Base-by-base conservation (phyloP, 2,113 vertebrate species). In the Rhynchomys soricoides region DNA sequence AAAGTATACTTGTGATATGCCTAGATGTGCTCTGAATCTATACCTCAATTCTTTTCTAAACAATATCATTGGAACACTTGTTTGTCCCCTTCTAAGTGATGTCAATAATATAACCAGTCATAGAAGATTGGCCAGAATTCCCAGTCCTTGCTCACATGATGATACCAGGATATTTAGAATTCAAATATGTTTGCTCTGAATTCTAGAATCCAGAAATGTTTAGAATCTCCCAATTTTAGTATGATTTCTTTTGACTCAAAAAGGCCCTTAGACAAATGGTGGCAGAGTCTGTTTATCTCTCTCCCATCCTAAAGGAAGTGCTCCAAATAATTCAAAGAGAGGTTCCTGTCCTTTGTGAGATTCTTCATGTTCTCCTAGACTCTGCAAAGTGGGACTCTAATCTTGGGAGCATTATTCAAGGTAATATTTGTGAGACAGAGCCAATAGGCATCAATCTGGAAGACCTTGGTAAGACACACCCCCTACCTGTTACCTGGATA, bases 231-330 rank as follows among this genome's bases (percentile, higher is more conserved):
- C 62, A 86, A 34, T 1, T 31, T 75, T 22, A 55, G 31, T 37
- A 5, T 55, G 34, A 90, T 90, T 74, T 79, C 64, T 96, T 88
- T 55, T 92, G 68, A 93, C 59, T 95, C 52, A 75, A 73, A 64
- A 93, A 91, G 15, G 45, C 7, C 15, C 0, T 70, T 45, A 15
- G 21, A 26, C 21, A 66, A 85, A 71, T 24, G 68, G 37, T 17
- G 17, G 50, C 75, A 43, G 16, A 68, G 40, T 89, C 64, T 74
- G 12, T 40, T 85, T 73, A 68, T 79, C 26, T 8, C 7, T 79
- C 10, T 3, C 17, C 21, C 40, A 52, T 40, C 37, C 19, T 79
- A 91, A 93, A 92, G 62, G 4, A 78, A 59, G 12, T 0, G 0
- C 85, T 86, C 40, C 26, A 88, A 50, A 87, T 62, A 73, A 95